Conservation (phyloP, 1,140 invertebrate genomes). For the Hermetia illucens region DNA sequence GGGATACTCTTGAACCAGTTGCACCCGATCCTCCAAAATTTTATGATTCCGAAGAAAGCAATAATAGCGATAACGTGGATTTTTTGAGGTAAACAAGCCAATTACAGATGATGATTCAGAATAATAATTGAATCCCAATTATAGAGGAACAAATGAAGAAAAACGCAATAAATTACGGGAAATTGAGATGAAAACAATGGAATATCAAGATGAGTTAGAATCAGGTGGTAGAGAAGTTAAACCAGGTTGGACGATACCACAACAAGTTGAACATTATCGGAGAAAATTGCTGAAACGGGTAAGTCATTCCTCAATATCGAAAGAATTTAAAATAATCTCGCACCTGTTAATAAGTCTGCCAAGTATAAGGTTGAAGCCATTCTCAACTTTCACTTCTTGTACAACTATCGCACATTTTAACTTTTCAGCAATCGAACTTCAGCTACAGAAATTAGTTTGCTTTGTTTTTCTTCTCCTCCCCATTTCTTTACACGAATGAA, state of each 20-base stretch:
- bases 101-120: conserved; percentile 1
- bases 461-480: no score
- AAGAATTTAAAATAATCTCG: no score
- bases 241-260: conserved; percentile 57
- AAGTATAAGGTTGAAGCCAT: no score
- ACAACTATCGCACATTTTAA: no score
- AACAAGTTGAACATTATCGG: conserved; percentile 85
- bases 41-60: conserved; percentile 19
- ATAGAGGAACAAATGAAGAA: conserved; percentile 49
- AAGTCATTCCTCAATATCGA: conserved; percentile 6
- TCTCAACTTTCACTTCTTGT: no score
- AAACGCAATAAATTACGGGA: conserved; percentile 72
- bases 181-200: conserved; percentile 87
- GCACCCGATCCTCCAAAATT: conserved; percentile 20
- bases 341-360: no score
- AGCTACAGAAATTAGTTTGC: no score
- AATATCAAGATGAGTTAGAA: conserved; percentile 94
- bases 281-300: conserved; percentile 79
- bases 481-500: no score
- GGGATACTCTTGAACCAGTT: conserved; percentile 46
- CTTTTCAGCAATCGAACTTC: no score
- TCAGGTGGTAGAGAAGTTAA: conserved; percentile 64
- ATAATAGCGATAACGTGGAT: conserved; percentile 13
- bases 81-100: neutral
- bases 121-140: no score